Conservation (phyloP, 2,113 vertebrate species). For the Mustelus asterias region DNA sequence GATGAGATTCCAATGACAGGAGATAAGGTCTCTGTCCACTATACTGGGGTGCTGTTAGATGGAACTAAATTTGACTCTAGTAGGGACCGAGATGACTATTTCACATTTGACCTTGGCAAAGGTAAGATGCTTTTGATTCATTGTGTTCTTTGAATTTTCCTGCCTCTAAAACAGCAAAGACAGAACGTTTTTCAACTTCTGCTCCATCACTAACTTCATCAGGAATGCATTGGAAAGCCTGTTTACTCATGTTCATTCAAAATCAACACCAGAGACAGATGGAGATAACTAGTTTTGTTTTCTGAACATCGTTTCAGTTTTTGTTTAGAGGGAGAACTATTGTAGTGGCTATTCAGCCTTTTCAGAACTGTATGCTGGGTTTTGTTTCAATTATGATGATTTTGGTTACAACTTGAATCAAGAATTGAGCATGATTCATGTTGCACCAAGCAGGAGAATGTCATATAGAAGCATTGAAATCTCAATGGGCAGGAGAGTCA, state of each 20-base stretch:
- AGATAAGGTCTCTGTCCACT: constrained; percentile 92
- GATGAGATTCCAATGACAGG: constrained; percentile 81
- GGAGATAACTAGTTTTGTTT: neutral
- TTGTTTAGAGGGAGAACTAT: neutral
- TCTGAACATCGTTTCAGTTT: neutral
- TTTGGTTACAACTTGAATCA: neutral
- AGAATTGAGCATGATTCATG: neutral
- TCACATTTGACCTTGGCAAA: constrained; percentile 93
- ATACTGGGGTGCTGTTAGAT: constrained; percentile 84
- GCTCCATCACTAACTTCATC: neutral
- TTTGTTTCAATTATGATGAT: neutral
- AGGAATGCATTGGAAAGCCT: neutral
- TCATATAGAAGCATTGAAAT: neutral
- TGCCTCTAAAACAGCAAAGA: neutral
- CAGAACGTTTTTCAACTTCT: neutral
- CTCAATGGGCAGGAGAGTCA: neutral
- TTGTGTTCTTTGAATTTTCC: neutral
- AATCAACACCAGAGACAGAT: neutral
- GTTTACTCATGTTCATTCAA: neutral
- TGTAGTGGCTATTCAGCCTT: neutral
- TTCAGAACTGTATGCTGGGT: neutral
- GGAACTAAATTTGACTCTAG: constrained; percentile 94
- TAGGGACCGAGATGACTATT: constrained; percentile 78
- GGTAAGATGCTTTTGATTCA: constrained; percentile 57
- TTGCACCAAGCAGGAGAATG: neutral